Base-by-base conservation (phyloP, 2,888 invertebrate genomes). In the Meghimatium bilineatum region DNA sequence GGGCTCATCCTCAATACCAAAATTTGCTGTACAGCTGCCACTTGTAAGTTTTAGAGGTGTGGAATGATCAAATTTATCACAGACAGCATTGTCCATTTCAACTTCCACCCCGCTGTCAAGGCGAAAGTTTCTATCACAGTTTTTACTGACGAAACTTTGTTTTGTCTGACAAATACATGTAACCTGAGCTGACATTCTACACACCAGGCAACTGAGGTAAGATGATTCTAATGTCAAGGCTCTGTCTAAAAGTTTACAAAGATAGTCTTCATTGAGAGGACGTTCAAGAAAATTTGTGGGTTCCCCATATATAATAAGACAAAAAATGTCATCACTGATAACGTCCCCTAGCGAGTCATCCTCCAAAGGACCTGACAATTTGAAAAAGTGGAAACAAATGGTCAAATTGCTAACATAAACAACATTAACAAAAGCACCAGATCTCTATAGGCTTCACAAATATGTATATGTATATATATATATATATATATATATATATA, bases 51-150 rank as follows among this genome's bases (percentile, higher is more conserved):
- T 81, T 2, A 81, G 5, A 63, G 81, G 81, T 38, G 74, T 81
- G 83, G 83, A 83, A 78, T 83, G 71, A 72, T 69, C 26, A 34
- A n/a, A 49, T 34, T 44, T 85, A 85, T 85, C 85, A 85, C 85
- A 85, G 83, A 52, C 56, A 52, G 56, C 76, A 84, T 72, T 75
- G 49, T 76, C 71, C 38, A 81, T 56, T 60, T 85, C 85, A n/a
- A 80, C 52, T 32, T 81, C 80, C n/a, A 86, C 78, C 67, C 88
- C 86, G 83, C 88, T 87, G 77, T 88, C 87, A 29, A 84, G 38
- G 63, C 84, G 80, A 56, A 49, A 32, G n/a, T 67, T 80, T 69
- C 84, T 80, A 75, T 84, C 84, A 84, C 84, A 84, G 29, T 8
- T 80, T 38, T 79, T 79, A 36, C n/a, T 66, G 29, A 23, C 36